Percentiles rank a stretch among this genome's conserved stretches.
These are phyloP conservation scores for Scaptodrosophila latifasciaeformis DNA, from an alignment of 2,888 invertebrate species.

Conservation along the genomic window DNA sequence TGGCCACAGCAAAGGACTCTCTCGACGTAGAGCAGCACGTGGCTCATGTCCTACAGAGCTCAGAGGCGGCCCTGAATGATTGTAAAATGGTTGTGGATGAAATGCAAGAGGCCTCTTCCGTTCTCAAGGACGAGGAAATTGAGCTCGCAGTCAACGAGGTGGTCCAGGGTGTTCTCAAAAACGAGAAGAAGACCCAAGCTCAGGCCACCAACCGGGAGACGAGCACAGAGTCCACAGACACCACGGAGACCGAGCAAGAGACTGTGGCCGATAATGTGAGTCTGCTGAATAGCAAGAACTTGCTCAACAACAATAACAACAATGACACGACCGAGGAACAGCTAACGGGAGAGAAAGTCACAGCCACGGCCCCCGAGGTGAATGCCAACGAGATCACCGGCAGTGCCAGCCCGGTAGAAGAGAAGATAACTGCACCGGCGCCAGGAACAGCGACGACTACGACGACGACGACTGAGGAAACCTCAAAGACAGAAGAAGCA, in stretches of 20 bases:
- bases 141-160: conserved; percentile 77
- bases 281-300: conserved; percentile 70
- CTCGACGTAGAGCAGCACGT: conserved; percentile 77
- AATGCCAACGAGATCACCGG: conserved; percentile 58
- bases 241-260: conserved; percentile 12
- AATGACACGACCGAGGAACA: conserved; percentile 30
- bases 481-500: conserved; percentile 40
- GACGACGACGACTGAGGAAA: conserved; percentile 9
- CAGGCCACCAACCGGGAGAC: background rate
- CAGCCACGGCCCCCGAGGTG: conserved; percentile 36
- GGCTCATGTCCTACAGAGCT: conserved; percentile 76
- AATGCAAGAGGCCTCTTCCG: conserved; percentile 72
- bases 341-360: conserved; percentile 7
- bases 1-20: conserved; percentile 58
- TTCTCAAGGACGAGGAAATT: conserved; percentile 77
- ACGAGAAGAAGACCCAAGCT: conserved; percentile 67
- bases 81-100: conserved; percentile 73
- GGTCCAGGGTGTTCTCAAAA: conserved; percentile 76
- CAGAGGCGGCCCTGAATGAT: conserved; percentile 76
- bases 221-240: conserved; percentile 7
- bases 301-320: conserved; percentile 67
- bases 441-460: conserved; percentile 4
- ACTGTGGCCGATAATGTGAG: conserved; percentile 66
- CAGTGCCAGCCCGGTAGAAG: conserved; percentile 12
- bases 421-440: background rate